Evolutionary conservation across 1,140 invertebrate genomes (phyloP).

Genomic region (Zaprionus capensis): DNA sequence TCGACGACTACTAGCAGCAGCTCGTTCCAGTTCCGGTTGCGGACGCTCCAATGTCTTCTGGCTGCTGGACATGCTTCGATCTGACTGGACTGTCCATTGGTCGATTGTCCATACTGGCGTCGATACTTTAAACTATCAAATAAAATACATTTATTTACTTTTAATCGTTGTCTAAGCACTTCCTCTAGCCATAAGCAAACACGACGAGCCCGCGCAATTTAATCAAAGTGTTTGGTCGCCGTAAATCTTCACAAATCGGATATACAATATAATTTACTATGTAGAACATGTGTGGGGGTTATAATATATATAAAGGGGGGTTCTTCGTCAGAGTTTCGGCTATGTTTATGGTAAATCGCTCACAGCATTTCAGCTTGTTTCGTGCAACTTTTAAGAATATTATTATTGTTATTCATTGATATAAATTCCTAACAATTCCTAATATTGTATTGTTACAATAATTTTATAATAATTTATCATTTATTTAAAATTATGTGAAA

Average conservation of each 20-base stretch:
- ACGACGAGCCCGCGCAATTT: not conserved
- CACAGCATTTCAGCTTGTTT: not conserved
- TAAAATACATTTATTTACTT: constrained; percentile 24
- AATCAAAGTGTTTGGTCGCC: constrained; percentile 51
- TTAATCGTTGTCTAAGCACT: constrained; percentile 36
- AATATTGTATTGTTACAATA: no score
- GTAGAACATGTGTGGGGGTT: constrained; percentile 6
- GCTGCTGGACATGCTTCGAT: constrained; percentile 67
- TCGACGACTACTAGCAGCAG: constrained; percentile 18
- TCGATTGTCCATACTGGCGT: constrained; percentile 11
- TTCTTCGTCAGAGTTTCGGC: constrained; percentile 16
- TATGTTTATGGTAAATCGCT: constrained; percentile 5
- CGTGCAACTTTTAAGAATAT: not conserved
- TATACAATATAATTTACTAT: constrained; percentile 11
- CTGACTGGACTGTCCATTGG: constrained; percentile 41
- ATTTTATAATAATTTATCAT: not conserved
- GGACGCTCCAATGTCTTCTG: constrained; percentile 20
- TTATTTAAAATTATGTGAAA: no score
- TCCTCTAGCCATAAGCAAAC: constrained; percentile 54
- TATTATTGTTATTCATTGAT: no score
- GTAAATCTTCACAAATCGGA: constrained; percentile 51
- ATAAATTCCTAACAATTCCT: no score
- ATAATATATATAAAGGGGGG: constrained; percentile 33
- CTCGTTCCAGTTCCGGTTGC: constrained; percentile 48
- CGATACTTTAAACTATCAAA: constrained; percentile 2